Evolutionary conservation across 2,113 vertebrate genomes (phyloP).

Genomic region (Gymnorhina tibicen): DNA sequence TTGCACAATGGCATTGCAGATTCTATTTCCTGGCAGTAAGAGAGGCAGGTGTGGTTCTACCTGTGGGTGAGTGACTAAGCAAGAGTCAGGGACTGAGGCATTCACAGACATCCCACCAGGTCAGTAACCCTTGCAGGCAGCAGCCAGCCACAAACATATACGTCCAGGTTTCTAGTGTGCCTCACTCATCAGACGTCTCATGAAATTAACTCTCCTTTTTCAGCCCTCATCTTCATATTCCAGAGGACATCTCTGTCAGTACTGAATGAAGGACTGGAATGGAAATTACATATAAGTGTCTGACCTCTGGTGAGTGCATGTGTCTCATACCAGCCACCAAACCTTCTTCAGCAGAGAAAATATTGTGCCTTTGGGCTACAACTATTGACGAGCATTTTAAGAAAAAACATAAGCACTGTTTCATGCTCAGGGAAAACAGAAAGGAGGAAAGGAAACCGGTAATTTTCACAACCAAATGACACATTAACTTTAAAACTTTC

Average conservation of each 20-base stretch:
- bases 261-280: background rate
- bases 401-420: background rate
- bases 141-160: background rate
- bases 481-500: background rate
- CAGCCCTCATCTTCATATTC: background rate
- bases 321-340: background rate
- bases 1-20: rapidly evolving
- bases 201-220: background rate
- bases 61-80: background rate
- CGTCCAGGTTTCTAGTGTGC: background rate
- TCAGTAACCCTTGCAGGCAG: background rate
- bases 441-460: background rate
- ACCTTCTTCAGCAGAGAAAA: background rate
- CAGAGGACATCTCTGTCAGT: background rate
- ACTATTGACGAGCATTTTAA: background rate
- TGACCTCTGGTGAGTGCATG: background rate
- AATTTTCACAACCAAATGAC: background rate
- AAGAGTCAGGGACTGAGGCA: background rate
- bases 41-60: background rate
- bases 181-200: background rate
- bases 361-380: background rate
- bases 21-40: background rate
- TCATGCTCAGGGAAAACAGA: background rate
- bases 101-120: background rate
- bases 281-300: background rate